Evolutionary conservation across 1,140 invertebrate species (phyloP), one percentile per base, ranked within the genome.

Genomic region (Daktulosphaira vitifoliae): DNA sequence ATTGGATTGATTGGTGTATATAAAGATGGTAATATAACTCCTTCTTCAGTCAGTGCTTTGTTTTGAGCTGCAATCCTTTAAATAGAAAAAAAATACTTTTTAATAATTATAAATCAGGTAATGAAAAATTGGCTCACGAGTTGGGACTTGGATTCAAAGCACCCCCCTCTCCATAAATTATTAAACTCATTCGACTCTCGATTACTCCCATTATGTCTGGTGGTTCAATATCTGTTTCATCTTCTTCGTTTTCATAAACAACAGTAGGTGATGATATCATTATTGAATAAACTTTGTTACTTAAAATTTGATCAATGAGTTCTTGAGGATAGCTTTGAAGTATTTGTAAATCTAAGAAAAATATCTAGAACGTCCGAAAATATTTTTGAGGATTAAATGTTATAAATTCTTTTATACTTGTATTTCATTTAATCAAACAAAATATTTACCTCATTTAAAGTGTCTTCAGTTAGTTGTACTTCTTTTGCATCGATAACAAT

Each of bases 401-500:
- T n/a, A n/a, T n/a, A n/a, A n/a, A n/a, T n/a, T n/a, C n/a, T n/a
- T n/a, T n/a, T n/a, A n/a, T n/a, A n/a, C n/a, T n/a, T n/a, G n/a
- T n/a, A n/a, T n/a, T n/a, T n/a, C n/a, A n/a, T n/a, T n/a, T n/a
- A n/a, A n/a, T n/a, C n/a, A n/a, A n/a, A n/a, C n/a, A n/a, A n/a
- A n/a, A n/a, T n/a, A n/a, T n/a, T n/a, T 59, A 70, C 69, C 42
- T 70, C 52, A 23, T 65, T 44, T 20, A 70, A 18, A n/a, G 25
- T 66, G 37, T 69, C 69, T 62, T 67, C 48, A 2, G 54, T 69
- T 3, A 70, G 44, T 11, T 65, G 50, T 7, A 70, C 29, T 20
- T 70, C 70, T 42, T 66, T 52, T 33, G 69, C 68, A 49, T 71
- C 70, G 7, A 65, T 39, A 11, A 70, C 59, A 16, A 52, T 50